Conservation (phyloP, 2,888 invertebrate species). For the Drosophila barbarae region DNA sequence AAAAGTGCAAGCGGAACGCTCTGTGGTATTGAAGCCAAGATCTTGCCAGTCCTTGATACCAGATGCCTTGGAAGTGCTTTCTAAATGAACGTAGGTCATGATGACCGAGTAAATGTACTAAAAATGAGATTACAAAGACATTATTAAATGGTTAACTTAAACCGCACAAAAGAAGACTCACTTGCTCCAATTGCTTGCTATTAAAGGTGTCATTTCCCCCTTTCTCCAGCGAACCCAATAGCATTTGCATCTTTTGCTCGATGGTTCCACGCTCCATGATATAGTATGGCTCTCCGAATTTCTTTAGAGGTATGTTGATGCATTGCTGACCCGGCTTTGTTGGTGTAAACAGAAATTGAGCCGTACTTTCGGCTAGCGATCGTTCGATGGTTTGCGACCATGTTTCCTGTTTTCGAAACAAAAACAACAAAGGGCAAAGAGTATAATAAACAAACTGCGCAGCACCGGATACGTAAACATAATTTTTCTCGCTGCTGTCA, state of each 20-base stretch:
- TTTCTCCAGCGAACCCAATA: conserved; percentile 60
- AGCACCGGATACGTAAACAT: conserved; percentile 34
- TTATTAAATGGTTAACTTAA: not conserved
- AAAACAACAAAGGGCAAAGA: conserved; percentile 5
- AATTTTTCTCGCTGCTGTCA: conserved; percentile 31
- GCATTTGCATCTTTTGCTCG: conserved; percentile 82
- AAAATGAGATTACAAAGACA: not conserved
- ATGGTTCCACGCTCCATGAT: conserved; percentile 85
- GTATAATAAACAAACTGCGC: conserved; percentile 22
- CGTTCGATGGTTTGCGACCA: conserved; percentile 87
- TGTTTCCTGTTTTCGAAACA: conserved; percentile 81
- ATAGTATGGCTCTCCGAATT: conserved; percentile 86
- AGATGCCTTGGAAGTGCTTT: conserved; percentile 81
- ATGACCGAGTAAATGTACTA: conserved; percentile 88
- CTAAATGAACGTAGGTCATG: conserved; percentile 86
- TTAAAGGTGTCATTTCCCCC: conserved; percentile 55
- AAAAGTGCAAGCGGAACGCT: conserved; percentile 82
- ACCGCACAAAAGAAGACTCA: conserved; percentile 22
- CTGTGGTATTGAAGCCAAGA: conserved; percentile 82
- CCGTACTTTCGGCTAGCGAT: conserved; percentile 84
- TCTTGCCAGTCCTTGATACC: conserved; percentile 83
- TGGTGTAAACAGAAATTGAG: conserved; percentile 85
- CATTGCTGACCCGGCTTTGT: conserved; percentile 75
- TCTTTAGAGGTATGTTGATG: conserved; percentile 81
- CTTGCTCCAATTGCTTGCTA: conserved; percentile 73